A percentile compares a stretch with the other conserved stretches of the same genome.
Evolutionary conservation across 1,140 invertebrate species (phyloP).

Genomic region (Goniozus legneri): DNA sequence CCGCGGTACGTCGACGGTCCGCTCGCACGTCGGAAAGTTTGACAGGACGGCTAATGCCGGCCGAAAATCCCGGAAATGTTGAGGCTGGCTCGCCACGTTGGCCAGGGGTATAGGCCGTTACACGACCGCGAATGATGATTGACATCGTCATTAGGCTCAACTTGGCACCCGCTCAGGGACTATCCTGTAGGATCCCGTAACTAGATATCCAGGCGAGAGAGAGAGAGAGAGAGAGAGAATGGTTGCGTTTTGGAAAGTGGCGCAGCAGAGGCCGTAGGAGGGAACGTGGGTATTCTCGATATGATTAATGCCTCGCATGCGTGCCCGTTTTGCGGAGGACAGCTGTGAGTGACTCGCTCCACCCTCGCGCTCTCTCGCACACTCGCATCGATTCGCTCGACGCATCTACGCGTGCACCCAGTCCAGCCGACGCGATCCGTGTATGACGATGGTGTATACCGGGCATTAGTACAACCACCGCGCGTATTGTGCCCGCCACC

Average conservation of each 20-base stretch:
- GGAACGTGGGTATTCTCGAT: slow-evolving; percentile 30
- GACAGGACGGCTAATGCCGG: not conserved
- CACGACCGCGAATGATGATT: slow-evolving; percentile 26
- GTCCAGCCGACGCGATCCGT: no score
- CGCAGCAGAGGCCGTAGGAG: not conserved
- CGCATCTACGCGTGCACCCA: no score
- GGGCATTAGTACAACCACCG: no score
- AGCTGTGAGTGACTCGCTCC: slow-evolving; percentile 36
- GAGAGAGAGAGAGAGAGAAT: not conserved
- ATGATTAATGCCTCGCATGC: slow-evolving; percentile 38
- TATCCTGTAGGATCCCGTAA: no score
- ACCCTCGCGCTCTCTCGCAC: slow-evolving; percentile 21
- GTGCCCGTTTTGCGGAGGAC: slow-evolving; percentile 29
- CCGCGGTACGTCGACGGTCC: no score
- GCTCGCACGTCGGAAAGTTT: no score
- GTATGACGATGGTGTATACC: no score
- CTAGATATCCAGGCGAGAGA: not conserved
- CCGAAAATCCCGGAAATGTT: not conserved
- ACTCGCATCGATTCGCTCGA: slow-evolving; percentile 19
- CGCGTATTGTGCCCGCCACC: slow-evolving; percentile 9
- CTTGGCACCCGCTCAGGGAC: slow-evolving; percentile 8
- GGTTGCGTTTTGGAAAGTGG: not conserved
- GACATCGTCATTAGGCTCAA: slow-evolving; percentile 37
- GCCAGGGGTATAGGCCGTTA: no score
- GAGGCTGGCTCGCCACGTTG: no score